Evolutionary conservation across 2,797 vertebrate genomes (phyloP).

Genomic region (Gymnodraco acuticeps): DNA sequence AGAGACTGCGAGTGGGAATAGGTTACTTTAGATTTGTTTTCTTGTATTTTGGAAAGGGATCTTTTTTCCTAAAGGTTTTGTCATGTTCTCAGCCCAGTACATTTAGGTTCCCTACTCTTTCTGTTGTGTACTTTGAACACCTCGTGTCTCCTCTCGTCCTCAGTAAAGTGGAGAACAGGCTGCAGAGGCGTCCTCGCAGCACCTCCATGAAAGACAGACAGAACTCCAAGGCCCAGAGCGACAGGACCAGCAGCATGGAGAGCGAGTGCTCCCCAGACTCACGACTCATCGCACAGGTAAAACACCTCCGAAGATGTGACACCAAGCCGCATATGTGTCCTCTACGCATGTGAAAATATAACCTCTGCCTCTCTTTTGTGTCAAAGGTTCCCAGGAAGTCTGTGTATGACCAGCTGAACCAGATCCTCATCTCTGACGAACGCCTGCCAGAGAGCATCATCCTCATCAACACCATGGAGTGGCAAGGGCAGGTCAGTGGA

Average conservation of each 20-base stretch:
- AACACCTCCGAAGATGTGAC: not conserved
- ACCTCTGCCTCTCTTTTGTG: slow-evolving; percentile 34
- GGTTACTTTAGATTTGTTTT: too few relatives aligned
- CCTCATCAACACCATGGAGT: slow-evolving; percentile 87
- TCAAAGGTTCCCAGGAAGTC: slow-evolving; percentile 87
- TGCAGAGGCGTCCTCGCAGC: slow-evolving; percentile 83
- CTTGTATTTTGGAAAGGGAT: not conserved
- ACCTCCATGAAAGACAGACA: slow-evolving; percentile 88
- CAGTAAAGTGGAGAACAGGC: slow-evolving; percentile 84
- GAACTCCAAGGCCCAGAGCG: slow-evolving; percentile 86
- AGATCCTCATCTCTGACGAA: slow-evolving; percentile 88
- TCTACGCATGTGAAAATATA: not conserved
- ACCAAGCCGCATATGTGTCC: not conserved
- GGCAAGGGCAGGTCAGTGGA: slow-evolving; percentile 86
- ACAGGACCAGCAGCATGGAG: slow-evolving; percentile 85
- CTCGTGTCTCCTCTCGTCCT: slow-evolving; percentile 11
- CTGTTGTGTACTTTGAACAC: slow-evolving; percentile 20
- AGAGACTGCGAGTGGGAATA: too few relatives aligned
- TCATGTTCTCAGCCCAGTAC: not conserved
- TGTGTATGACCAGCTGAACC: slow-evolving; percentile 88
- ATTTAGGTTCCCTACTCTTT: not conserved
- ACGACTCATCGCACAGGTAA: slow-evolving; percentile 80
- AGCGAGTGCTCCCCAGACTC: slow-evolving; percentile 85
- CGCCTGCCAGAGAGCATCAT: slow-evolving; percentile 87
- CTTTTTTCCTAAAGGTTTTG: not conserved